Base-by-base conservation (phyloP, 2,797 vertebrate genomes). In the Vultur gryphus region DNA sequence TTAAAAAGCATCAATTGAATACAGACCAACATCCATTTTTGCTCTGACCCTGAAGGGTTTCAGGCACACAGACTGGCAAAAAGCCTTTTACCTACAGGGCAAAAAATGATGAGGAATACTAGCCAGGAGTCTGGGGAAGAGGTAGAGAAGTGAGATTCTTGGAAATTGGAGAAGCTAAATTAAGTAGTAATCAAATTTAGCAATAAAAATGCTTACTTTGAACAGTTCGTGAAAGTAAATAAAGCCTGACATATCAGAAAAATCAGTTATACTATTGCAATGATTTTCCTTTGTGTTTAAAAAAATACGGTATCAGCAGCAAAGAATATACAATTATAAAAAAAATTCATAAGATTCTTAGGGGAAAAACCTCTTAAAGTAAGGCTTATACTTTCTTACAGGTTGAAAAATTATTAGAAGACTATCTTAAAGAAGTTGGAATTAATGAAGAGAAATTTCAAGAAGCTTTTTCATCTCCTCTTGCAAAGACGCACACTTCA, bases 391-490 rank as follows among this genome's bases (percentile, higher is more conserved):
- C 58, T 77, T 89, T 95, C 80, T 93, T 97, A 51, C 90, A 99
- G 99, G 99, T 99, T 97, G 99, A 99, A 98, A 99, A 98, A 87
- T 97, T 99, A 84, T 92, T 99, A 93, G 99, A 99, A 96, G 98
- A 98, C 97, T 99, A 99, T 95, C 99, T 99, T 98, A 98, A 99
- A 97, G 99, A 99, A 97, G 99, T 99, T 95, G 99, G 99, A 96
- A 99, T 99, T 97, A 99, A 98, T 65, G 99, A 99, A 97, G 99
- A 99, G 96, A 99, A 99, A 92, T 99, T 99, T 96, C 98, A 99
- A 97, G 98, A 99, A 84, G 99, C 99, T 25, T 99, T 99, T 92
- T 98, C 98, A 15, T 99, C 99, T 97, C 99, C 99, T 26, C 98
- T 99, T 95, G 99, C 99, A 95, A 99, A 98, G 97, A 99, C 99